Evolutionary conservation across 2,888 invertebrate genomes (phyloP).

Genomic region (Nomada fucata): DNA sequence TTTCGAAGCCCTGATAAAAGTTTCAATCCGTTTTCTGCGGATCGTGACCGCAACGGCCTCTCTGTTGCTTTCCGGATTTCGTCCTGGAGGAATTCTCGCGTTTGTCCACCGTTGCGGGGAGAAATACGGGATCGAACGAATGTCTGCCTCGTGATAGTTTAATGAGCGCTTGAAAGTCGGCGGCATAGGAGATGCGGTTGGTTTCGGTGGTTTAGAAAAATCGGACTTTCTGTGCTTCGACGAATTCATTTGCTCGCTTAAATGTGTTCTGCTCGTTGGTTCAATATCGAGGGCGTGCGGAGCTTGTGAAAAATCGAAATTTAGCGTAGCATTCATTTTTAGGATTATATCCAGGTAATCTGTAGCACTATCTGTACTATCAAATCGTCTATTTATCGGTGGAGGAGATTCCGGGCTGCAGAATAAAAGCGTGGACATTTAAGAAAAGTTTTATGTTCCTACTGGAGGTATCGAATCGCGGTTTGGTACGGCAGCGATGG

Average conservation of each 20-base stretch:
- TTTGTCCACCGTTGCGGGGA: not conserved
- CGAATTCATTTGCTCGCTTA: no score
- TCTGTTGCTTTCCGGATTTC: not conserved
- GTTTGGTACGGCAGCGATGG: slow-evolving; percentile 14
- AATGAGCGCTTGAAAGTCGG: not conserved
- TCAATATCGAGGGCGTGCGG: no score
- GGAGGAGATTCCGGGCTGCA: not conserved
- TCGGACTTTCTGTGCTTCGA: not conserved
- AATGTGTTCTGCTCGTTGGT: no score
- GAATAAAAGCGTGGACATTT: slow-evolving; percentile 1
- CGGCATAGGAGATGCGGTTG: not conserved
- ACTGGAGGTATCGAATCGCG: slow-evolving; percentile 10
- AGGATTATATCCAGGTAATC: not conserved
- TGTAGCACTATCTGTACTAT: not conserved
- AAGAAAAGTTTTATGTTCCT: slow-evolving; percentile 34
- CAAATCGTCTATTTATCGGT: not conserved
- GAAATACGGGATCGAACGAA: slow-evolving; percentile 4
- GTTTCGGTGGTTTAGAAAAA: slow-evolving; percentile 1
- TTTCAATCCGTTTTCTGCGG: slow-evolving; percentile 45
- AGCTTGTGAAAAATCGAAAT: no score
- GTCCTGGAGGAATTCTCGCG: not conserved
- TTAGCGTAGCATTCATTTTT: not conserved
- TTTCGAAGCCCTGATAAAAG: slow-evolving; percentile 25
- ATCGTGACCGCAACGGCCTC: not conserved
- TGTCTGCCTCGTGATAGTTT: not conserved